Percentiles rank a stretch among this genome's conserved stretches.
Evolutionary conservation across 2,113 vertebrate species (phyloP).

Genomic region (Paratilapia polleni): DNA sequence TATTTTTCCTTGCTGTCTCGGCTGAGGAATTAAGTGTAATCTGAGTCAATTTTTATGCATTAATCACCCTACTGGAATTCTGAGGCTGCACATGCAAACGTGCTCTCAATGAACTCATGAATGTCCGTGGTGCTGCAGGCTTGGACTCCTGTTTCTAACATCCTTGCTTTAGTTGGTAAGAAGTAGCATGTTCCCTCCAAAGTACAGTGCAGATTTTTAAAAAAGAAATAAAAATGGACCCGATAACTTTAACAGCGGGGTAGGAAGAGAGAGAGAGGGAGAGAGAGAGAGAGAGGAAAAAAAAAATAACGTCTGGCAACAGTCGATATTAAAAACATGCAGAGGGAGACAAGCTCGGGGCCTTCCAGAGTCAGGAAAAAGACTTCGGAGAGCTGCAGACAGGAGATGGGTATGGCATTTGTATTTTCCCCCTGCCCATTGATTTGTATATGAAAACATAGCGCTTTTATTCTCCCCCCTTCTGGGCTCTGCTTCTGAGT

Average conservation of each 20-base stretch:
- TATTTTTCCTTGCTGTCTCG: conserved; percentile 16
- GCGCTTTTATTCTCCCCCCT: conserved; percentile 89
- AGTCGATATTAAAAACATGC: conserved; percentile 93
- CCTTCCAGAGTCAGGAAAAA: conserved; percentile 92
- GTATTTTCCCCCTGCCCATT: conserved; percentile 91
- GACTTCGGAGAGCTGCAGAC: conserved; percentile 89
- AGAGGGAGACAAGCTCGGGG: conserved; percentile 89
- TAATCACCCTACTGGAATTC: conserved; percentile 46
- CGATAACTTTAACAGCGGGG: conserved; percentile 84
- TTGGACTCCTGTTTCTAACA: neutral
- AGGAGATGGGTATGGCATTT: conserved; percentile 86
- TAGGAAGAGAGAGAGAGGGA: conserved; percentile 55
- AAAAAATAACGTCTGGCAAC: conserved; percentile 82
- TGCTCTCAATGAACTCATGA: neutral
- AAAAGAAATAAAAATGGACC: conserved; percentile 78
- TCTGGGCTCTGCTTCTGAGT: conserved; percentile 92
- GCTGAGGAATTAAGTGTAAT: conserved; percentile 31
- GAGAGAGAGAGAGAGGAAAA: neutral
- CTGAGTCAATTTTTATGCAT: conserved; percentile 41
- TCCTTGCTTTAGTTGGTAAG: neutral
- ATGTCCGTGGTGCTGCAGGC: conserved; percentile 6
- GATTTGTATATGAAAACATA: conserved; percentile 99
- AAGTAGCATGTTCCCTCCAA: conserved; percentile 14
- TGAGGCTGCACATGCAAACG: neutral
- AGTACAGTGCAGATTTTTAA: conserved; percentile 15